Base-by-base conservation (phyloP, 2,113 vertebrate genomes). In the Agapornis roseicollis region DNA sequence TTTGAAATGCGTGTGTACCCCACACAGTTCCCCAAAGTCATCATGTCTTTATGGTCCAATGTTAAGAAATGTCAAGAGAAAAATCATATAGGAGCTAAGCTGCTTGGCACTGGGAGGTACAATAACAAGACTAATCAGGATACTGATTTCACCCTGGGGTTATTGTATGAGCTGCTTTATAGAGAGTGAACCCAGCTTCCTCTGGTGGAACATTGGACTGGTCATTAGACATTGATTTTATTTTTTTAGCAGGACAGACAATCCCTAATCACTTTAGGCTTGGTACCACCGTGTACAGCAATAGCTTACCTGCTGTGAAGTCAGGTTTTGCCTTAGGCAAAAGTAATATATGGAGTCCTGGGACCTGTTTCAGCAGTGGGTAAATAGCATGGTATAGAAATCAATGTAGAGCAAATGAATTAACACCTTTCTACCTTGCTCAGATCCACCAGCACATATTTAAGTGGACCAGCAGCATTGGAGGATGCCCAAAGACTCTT, bases 181-280 rank as follows among this genome's bases (percentile, higher is more conserved):
- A 35, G 33, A 73, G 64, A 56, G 13, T 29, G 39, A 86, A 39
- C 50, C 29, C 7, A 4, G 10, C 69, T 90, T 94, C 42, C 79
- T 92, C 78, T 79, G 46, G 44, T 93, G 68, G 60, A 91, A 83
- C 52, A 80, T 7, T 69, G 82, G 93, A 60, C 68, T 89, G 47
- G 79, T 56, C 84, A 90, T 97, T 95, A 95, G 90, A 93, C 78
- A 96, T 47, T 56, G 76, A 94, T 90, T 90, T 89, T 71, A 85
- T 94, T 91, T 83, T 96, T 95, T 90, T 58, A 86, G 68, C 90
- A 90, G 37, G 91, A 82, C 56, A 86, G 80, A 68, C 50, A 93
- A 58, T 55, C 78, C 69, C 92, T 86, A 88, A 91, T 84, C 88
- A 90, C 60, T 88, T 85, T 53, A 91, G 58, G 47, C 24, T 80